Conservation (phyloP, 2,113 vertebrate species). For the Aegithalos caudatus region DNA sequence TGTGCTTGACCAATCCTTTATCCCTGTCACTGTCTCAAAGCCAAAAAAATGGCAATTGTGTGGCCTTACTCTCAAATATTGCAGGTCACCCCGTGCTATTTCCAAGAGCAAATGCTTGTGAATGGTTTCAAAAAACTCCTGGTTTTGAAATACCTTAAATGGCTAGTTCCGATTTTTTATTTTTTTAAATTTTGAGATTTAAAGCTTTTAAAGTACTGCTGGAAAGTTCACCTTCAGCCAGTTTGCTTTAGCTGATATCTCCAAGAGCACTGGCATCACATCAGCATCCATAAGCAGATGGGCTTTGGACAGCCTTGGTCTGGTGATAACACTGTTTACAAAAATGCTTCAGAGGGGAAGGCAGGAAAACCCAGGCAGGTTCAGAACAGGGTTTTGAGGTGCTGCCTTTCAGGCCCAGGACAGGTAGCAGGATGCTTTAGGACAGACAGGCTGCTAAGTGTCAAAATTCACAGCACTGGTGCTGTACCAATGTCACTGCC, state of each 20-base stretch:
- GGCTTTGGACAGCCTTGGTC: background rate
- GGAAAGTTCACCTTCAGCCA: slow-evolving; percentile 36
- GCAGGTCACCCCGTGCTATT: background rate
- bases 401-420: background rate
- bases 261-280: background rate
- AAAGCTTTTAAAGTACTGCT: background rate
- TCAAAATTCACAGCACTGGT: background rate
- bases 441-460: background rate
- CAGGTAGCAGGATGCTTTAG: background rate
- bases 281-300: background rate
- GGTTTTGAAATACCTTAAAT: background rate
- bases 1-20: background rate
- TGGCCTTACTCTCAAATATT: background rate
- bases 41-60: background rate
- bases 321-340: slow-evolving; percentile 12
- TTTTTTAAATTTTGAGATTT: background rate
- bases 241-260: background rate
- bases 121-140: background rate
- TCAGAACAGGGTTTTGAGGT: background rate
- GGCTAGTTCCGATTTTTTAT: background rate
- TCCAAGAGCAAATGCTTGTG: background rate
- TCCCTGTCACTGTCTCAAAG: background rate
- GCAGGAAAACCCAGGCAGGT: background rate
- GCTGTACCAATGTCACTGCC: too few species aligned
- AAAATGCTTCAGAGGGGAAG: background rate